Evolutionary conservation across 2,888 invertebrate genomes (phyloP).

Genomic region (Leptogaster cylindrica): DNA sequence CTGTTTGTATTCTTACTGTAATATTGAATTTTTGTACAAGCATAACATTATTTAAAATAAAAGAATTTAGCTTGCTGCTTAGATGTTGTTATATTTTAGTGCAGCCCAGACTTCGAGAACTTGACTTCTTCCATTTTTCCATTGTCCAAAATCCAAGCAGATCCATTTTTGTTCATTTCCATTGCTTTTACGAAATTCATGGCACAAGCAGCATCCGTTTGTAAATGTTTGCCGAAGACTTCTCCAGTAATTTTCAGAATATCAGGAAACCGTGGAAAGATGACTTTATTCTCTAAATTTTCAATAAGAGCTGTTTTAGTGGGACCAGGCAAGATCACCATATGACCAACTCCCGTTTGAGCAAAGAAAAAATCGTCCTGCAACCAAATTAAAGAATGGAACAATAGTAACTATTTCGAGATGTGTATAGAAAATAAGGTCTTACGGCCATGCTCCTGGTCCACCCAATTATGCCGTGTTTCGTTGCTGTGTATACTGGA

Average conservation of each 20-base stretch:
- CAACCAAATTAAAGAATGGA: not conserved
- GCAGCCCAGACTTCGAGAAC: not conserved
- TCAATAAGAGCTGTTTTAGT: slow-evolving; percentile 50
- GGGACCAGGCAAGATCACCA: slow-evolving; percentile 53
- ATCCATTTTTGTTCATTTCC: slow-evolving; percentile 54
- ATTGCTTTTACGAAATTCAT: slow-evolving; percentile 55
- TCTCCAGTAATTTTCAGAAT: not conserved
- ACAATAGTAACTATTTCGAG: not conserved
- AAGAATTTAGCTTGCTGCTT: slow-evolving; percentile 29
- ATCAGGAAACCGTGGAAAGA: no score
- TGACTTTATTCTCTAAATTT: slow-evolving; percentile 48
- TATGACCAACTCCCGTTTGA: slow-evolving; percentile 52
- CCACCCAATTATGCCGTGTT: slow-evolving; percentile 60
- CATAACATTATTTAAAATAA: slow-evolving; percentile 25
- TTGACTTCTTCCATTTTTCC: slow-evolving; percentile 53
- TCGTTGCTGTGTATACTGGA: slow-evolving; percentile 57
- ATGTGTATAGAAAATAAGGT: not conserved
- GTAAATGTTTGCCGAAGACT: no score
- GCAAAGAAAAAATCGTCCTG: slow-evolving; percentile 47
- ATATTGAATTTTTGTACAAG: slow-evolving; percentile 24
- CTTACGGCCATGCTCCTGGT: slow-evolving; percentile 55
- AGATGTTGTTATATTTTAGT: not conserved
- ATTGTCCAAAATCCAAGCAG: slow-evolving; percentile 56
- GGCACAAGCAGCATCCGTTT: slow-evolving; percentile 53
- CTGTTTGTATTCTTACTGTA: not conserved